phyloP scores from a whole-genome alignment of 2,888 invertebrate genomes.

The Sacculina carcini region DNA sequence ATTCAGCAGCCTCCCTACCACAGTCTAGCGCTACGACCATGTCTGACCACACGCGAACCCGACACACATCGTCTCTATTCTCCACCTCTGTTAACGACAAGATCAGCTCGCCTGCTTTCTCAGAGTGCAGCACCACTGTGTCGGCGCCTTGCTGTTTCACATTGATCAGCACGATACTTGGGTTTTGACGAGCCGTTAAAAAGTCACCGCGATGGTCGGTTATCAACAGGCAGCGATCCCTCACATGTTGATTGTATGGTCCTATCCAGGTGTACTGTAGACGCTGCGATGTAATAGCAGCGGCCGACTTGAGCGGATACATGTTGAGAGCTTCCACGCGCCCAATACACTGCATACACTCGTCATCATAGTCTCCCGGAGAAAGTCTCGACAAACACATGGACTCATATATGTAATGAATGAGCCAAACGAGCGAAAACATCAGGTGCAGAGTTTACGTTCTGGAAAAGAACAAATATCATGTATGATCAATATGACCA shows the following conservation, averaged over 20 bases:
- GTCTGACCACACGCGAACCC: conserved; percentile 19
- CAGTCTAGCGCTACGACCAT: conserved; percentile 37
- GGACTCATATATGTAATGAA: no score
- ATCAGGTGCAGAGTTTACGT: no score
- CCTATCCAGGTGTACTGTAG: not conserved
- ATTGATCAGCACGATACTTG: conserved; percentile 24
- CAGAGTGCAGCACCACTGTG: not conserved
- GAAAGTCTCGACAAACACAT: no score
- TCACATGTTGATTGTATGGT: not conserved
- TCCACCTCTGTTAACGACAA: not conserved
- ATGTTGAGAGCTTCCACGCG: conserved; percentile 19
- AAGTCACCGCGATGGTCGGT: conserved; percentile 20
- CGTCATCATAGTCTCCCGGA: no score
- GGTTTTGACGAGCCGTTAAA: conserved; percentile 23
- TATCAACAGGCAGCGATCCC: not conserved
- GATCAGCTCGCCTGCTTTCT: not conserved
- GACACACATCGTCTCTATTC: not conserved
- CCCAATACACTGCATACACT: conserved; percentile 20
- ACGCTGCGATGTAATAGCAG: not conserved
- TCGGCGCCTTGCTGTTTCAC: conserved; percentile 12
- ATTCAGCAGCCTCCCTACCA: conserved; percentile 39
- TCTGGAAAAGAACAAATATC: no score
- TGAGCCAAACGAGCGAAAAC: no score
- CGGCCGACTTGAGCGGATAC: conserved; percentile 24
- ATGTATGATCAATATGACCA: no score